Percentiles rank a stretch among this genome's conserved stretches.
These are phyloP conservation scores for Ophioninae sp. DNA, from an alignment of 2,888 invertebrate species.

Conservation along the genomic window DNA sequence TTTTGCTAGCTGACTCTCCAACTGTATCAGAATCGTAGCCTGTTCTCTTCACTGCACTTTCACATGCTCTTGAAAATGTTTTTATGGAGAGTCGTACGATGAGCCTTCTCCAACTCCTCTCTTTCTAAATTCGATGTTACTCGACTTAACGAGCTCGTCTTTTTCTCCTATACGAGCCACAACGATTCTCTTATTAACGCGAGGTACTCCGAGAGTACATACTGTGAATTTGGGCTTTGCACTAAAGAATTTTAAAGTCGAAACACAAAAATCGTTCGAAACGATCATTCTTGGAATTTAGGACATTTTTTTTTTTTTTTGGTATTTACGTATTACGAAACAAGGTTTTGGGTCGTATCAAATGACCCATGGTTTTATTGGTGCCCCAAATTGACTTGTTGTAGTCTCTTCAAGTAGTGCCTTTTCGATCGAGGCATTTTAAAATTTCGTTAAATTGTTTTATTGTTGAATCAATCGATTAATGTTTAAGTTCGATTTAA, in stretches of 20 bases:
- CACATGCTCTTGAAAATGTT: slow-evolving; percentile 55
- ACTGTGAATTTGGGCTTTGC: background rate
- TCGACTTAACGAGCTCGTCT: slow-evolving; percentile 12
- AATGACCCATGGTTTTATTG: background rate
- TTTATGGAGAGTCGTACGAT: slow-evolving; percentile 35
- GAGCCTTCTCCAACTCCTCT: slow-evolving; percentile 14
- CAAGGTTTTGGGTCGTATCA: background rate
- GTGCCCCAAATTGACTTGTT: no score
- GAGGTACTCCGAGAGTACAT: background rate
- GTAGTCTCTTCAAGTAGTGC: no score
- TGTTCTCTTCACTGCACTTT: slow-evolving; percentile 37
- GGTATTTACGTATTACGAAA: background rate
- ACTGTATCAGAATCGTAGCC: slow-evolving; percentile 19
- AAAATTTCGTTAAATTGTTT: no score
- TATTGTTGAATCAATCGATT: no score
- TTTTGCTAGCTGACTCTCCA: slow-evolving; percentile 17
- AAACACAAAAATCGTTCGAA: background rate
- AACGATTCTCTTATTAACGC: background rate
- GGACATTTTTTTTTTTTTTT: background rate
- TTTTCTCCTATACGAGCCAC: background rate
- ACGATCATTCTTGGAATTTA: background rate
- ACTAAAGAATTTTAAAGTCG: background rate
- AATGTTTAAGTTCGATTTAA: no score
- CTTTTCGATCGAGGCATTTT: no score
- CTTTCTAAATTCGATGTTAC: slow-evolving; percentile 12